phyloP scores from a whole-genome alignment of 1,140 invertebrate species.

The Helicorthomorpha holstii region DNA sequence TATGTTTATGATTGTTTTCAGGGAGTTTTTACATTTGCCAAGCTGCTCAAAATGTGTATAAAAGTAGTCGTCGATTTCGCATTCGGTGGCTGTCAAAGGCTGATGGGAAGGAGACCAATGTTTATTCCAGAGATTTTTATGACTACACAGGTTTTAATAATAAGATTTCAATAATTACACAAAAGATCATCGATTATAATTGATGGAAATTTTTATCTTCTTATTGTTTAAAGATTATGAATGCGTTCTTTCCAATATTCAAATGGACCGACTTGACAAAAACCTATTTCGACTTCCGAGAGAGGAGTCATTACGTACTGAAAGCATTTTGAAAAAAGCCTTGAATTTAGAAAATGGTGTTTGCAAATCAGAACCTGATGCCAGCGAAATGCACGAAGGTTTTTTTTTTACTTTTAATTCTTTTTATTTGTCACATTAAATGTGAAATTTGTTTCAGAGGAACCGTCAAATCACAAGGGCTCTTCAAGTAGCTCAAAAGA shows the following conservation, averaged over 20 bases:
- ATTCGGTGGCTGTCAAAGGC: conserved; percentile 65
- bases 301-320: conserved; percentile 52
- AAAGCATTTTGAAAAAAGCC: conserved; percentile 67
- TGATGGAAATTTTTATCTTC: not conserved
- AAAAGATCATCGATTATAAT: not conserved
- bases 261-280: conserved; percentile 51
- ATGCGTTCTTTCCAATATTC: conserved; percentile 70
- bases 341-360: conserved; percentile 60
- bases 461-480: too few species aligned
- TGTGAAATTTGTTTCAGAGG: too few species aligned
- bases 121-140: conserved; percentile 77
- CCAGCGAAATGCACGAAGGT: conserved; percentile 72
- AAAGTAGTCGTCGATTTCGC: conserved; percentile 56
- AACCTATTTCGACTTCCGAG: conserved; percentile 49
- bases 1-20: conserved; percentile 25
- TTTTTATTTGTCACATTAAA: too few species aligned
- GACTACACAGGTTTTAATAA: conserved; percentile 73
- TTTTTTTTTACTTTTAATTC: conserved; percentile 28
- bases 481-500: too few species aligned
- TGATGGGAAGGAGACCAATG: conserved; percentile 40
- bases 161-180: conserved; percentile 9
- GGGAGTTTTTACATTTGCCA: conserved; percentile 81
- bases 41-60: conserved; percentile 77
- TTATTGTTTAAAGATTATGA: conserved; percentile 52
- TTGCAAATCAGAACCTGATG: conserved; percentile 29